Evolutionary conservation across 2,888 invertebrate species (phyloP), one percentile per base, ranked within the genome.

Genomic region (Lasioglossum zephyrum): DNA sequence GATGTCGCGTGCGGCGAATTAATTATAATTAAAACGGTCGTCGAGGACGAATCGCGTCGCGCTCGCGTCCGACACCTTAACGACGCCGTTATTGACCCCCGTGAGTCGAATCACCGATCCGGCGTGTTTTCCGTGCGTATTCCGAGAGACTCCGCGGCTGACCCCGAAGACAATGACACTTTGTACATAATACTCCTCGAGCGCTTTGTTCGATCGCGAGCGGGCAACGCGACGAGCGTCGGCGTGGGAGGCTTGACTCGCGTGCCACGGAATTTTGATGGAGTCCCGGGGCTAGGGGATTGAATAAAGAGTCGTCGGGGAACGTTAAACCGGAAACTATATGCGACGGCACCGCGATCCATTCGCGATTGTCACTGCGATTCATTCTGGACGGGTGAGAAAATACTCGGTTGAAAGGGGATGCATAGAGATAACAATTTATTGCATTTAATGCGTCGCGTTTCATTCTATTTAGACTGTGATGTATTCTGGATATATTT

Each of bases 1-100:
- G 47, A 41, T 36, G 79, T 83, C 81, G 79, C 82, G 78, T 74
- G 72, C 74, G 81, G 77, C 81, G 63, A 79, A 77, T 86, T 81
- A 84, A 81, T 82, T 73, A 66, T 80, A 84, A 89, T 90, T 88
- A 84, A 47, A 31, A 73, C 73, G 70, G 22, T 36, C 44, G 36
- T 13, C 22, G 26, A 9, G 49, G 72, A 73, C 31, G 31, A 22
- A n/a, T 36, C 73, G 41, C 53, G 77, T 53, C 44, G 18, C 53
- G 22, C 53, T 0, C 47, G 47, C 74, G 78, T 66, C 79, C 79
- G 26, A 57, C 69, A 72, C 79, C 60, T 81, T 76, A 44, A 86
- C 76, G 78, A 80, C 39, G 69, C 53, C 57, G 31, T 77, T 44
- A 72, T 74, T 63, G 63, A 22, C 76, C 26, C 18, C 41, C 63